phyloP scores from a whole-genome alignment of 2,888 invertebrate genomes.

The Apotomis capreana region DNA sequence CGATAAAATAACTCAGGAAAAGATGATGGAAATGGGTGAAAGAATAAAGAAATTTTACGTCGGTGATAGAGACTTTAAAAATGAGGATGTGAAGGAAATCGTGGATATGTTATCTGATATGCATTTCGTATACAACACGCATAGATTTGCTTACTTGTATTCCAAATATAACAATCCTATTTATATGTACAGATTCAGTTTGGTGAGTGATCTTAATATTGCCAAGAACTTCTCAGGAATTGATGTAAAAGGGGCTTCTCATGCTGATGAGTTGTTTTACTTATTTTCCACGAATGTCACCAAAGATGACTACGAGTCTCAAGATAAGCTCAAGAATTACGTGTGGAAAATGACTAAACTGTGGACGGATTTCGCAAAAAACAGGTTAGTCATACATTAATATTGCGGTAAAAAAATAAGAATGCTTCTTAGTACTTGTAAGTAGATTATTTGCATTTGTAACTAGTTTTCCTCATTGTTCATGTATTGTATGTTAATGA shows the following conservation, averaged over 20 bases:
- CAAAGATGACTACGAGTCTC: conserved; percentile 55
- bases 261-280: conserved; percentile 71
- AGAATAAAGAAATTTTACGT: conserved; percentile 50
- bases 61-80: conserved; percentile 45
- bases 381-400: conserved; percentile 55
- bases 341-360: conserved; percentile 61
- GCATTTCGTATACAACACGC: conserved; percentile 47
- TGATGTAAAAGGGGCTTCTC: conserved; percentile 59
- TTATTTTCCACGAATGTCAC: conserved; percentile 60
- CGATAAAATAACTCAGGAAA: conserved; percentile 42
- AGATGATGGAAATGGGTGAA: conserved; percentile 46
- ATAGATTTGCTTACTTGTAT: conserved; percentile 49
- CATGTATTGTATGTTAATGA: conserved; percentile 1
- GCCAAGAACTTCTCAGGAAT: conserved; percentile 46
- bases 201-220: conserved; percentile 51
- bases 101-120: conserved; percentile 46
- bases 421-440: no score
- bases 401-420: no score
- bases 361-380: conserved; percentile 75
- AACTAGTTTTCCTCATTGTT: no score
- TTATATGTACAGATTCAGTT: conserved; percentile 53
- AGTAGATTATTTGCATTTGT: no score
- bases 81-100: conserved; percentile 43
- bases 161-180: conserved; percentile 41
- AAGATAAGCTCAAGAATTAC: conserved; percentile 55